phyloP scores from a whole-genome alignment of 2,888 invertebrate genomes.

The Melikaiella ostensackeni region DNA sequence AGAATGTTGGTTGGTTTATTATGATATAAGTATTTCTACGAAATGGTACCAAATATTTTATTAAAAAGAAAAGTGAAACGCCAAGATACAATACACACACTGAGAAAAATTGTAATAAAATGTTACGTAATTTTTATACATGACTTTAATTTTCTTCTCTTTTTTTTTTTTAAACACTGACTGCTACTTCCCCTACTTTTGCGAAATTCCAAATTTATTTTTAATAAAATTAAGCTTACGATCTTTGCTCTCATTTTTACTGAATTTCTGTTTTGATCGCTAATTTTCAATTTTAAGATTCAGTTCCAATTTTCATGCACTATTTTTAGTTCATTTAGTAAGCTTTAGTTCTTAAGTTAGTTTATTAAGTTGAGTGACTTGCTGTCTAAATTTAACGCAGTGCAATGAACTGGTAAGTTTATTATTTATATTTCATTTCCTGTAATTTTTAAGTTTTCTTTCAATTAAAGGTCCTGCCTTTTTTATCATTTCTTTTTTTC shows the following conservation, averaged over 20 bases:
- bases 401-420: conserved; percentile 21
- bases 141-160: conserved; percentile 62
- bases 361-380: conserved; percentile 6
- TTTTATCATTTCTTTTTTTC: background rate
- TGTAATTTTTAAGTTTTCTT: background rate
- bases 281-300: background rate
- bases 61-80: conserved; percentile 59
- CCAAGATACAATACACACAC: conserved; percentile 62
- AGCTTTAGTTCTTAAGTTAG: conserved; percentile 22
- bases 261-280: background rate
- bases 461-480: background rate
- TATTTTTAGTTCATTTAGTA: background rate
- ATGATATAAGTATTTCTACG: conserved; percentile 62
- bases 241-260: background rate
- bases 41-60: conserved; percentile 72
- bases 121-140: conserved; percentile 72
- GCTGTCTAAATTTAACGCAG: background rate
- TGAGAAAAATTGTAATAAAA: conserved; percentile 69
- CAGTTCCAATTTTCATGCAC: background rate
- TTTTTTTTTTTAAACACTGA: conserved; percentile 48
- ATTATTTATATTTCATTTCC: background rate
- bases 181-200: conserved; percentile 24
- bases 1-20: conserved; percentile 57
- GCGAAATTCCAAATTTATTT: background rate
- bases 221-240: background rate